Evolutionary conservation across 1,140 invertebrate species (phyloP), one percentile per base, ranked within the genome.

Genomic region (Drosophila ambigua): DNA sequence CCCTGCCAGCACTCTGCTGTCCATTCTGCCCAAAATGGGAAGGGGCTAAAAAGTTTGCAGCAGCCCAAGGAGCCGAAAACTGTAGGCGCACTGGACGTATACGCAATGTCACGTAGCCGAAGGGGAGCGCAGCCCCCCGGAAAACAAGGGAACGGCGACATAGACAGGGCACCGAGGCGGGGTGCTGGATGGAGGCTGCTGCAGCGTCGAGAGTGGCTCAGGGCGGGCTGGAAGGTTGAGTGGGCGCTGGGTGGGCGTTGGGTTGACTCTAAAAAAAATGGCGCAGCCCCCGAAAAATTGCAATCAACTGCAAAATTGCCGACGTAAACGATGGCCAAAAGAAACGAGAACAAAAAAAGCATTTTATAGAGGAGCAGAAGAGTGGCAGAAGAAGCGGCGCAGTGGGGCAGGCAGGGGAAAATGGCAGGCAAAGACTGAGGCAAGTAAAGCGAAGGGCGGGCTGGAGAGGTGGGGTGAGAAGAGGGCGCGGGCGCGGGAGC

Each of bases 241-340:
- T 11, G 35, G 20, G 20, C 20, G 20, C 16, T n/a, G n/a, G 20
- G 20, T 20, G 20, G 2, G 20, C 20, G 20, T 1, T 20, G 20
- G 9, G 35, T 0, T 39, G 35, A 9, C 4, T 13, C 11, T 13
- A 41, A 48, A 58, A 60, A 79, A 83, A 83, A 83, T 88, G 71
- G 83, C 72, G 83, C 83, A 87, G 83, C 67, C 79, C 67, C 59
- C 83, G 71, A 90, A 90, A 90, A 90, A 90, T 90, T 90, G 87
- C 85, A 90, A 90, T 90, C 87, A 90, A 90, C 81, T 90, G 85
- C 85, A 90, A 90, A 90, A 90, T 90, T 90, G 85, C 87, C 85
- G 81, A 90, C 85, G 87, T 87, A 90, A 90, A 87, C 82, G 82
- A 81, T 74, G 82, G 74, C 73, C 62, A 76, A 76, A 76, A 75